Evolutionary conservation across 2,888 invertebrate genomes (phyloP).

Genomic region (Caenorhabditis auriculariae): DNA sequence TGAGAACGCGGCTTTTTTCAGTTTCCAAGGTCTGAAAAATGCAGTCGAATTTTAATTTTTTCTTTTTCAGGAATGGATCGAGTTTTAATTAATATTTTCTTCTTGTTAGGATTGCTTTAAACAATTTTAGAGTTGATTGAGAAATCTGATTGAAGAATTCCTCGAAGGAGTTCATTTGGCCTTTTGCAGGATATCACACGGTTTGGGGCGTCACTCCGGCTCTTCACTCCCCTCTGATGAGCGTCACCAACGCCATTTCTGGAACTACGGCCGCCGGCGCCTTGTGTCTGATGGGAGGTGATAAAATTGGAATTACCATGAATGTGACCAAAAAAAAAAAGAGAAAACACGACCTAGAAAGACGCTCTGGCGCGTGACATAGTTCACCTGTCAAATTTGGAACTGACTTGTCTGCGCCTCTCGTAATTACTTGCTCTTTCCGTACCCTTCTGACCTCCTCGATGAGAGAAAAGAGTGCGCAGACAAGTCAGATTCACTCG

Average conservation of each 20-base stretch:
- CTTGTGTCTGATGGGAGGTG: conserved; percentile 80
- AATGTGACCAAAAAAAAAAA: not conserved
- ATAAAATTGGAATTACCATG: too few relatives aligned
- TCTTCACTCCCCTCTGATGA: conserved; percentile 86
- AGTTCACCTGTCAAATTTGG: not conserved
- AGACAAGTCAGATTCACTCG: too few relatives aligned
- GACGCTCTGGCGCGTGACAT: not conserved
- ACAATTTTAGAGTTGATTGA: too few relatives aligned
- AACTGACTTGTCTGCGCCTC: not conserved
- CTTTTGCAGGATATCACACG: conserved; percentile 75
- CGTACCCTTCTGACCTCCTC: too few relatives aligned
- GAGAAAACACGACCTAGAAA: not conserved
- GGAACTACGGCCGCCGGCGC: conserved; percentile 88
- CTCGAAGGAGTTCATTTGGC: not conserved
- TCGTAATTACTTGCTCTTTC: too few relatives aligned
- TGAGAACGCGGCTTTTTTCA: too few relatives aligned
- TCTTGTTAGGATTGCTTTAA: too few relatives aligned
- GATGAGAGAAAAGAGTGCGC: too few relatives aligned
- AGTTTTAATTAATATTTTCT: too few relatives aligned
- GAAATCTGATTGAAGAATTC: not conserved
- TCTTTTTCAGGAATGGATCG: too few relatives aligned
- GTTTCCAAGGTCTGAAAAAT: too few relatives aligned
- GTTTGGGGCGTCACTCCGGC: conserved; percentile 90
- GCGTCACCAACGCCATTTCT: conserved; percentile 87
- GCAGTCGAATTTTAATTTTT: too few relatives aligned